Evolutionary conservation across 2,797 vertebrate genomes (phyloP), one percentile per base, ranked within the genome.

Genomic region (Mormyrus hasselquistii): DNA sequence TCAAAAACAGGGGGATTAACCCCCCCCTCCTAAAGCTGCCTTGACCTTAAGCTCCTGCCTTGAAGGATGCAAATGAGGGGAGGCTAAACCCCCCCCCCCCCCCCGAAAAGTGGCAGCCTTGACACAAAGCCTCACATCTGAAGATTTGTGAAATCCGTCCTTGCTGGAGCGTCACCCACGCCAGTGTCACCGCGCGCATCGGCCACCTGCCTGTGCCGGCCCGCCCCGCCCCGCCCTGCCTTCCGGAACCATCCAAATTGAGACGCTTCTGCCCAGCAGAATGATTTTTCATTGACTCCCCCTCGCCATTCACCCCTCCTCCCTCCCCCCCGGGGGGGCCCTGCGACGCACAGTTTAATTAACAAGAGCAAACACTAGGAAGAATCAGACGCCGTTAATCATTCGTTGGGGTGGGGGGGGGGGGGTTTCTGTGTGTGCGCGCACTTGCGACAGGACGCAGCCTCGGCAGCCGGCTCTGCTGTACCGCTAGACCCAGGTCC

Each of bases 381-480:
- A 90, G 84, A 90, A 92, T 92, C 57, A 88, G 89, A 90, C 88
- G 84, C 86, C 87, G 89, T 92, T 92, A 91, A 92, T 93, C 92
- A 93, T 86, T 86, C 76, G 19, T 29, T 38, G 34, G 49, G 65
- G 50, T 73, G n/a, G 57, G 90, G 90, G 88, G 90, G 2, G 9
- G 41, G 57, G 3, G 49, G 6, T 53, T 59, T 86, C 91, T 88
- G 88, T 89, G 49, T 84, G 87, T 38, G 57, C 10, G 44, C 8
- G 76, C 22, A 59, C 50, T 88, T 52, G 86, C 12, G 7, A 41
- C n/a, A 57, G n/a, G 62, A 22, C 49, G 90, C 92, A 91, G 95
- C 94, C 92, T 90, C 95, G 95, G 94, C 88, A 96, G 91, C 92
- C 92, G 93, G 89, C 90, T 91, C 88, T 94, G 92, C 91, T 94